Conservation (phyloP, 2,113 vertebrate genomes). For the Hydrolagus affinis region DNA sequence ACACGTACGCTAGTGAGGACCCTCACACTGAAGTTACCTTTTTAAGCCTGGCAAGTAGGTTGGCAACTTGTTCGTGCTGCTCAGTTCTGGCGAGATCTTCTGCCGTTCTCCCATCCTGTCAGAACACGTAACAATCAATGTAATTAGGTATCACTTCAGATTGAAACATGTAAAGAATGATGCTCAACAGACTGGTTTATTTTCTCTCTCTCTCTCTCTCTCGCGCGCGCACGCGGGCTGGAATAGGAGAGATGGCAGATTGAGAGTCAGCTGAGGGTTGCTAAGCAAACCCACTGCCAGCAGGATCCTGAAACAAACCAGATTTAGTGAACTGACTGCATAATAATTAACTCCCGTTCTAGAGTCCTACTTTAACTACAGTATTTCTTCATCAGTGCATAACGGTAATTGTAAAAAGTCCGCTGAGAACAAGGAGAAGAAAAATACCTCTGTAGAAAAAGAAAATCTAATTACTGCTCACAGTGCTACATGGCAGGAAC, state of each 20-base stretch:
- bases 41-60: constrained; percentile 74
- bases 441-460: constrained; percentile 13
- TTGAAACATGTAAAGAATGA: not conserved
- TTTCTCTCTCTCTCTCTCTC: constrained; percentile 1
- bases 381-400: not conserved
- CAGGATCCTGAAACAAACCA: constrained; percentile 21
- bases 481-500: not conserved
- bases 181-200: not conserved
- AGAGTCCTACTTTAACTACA: not conserved
- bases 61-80: constrained; percentile 71
- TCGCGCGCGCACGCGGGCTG: too few relatives aligned
- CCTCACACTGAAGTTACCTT: constrained; percentile 59
- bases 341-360: constrained; percentile 4
- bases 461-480: not conserved
- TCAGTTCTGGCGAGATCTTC: constrained; percentile 79
- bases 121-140: constrained; percentile 35
- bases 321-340: constrained; percentile 13
- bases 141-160: constrained; percentile 22
- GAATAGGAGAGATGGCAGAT: constrained; percentile 8
- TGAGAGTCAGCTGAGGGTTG: constrained; percentile 1
- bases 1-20: not conserved
- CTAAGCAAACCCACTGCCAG: constrained; percentile 15
- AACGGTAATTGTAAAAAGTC: not conserved
- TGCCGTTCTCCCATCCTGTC: constrained; percentile 83
- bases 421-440: not conserved